Evolutionary conservation across 2,113 vertebrate species (phyloP), one percentile per base, ranked within the genome.

Genomic region (Callopanchax toddi): DNA sequence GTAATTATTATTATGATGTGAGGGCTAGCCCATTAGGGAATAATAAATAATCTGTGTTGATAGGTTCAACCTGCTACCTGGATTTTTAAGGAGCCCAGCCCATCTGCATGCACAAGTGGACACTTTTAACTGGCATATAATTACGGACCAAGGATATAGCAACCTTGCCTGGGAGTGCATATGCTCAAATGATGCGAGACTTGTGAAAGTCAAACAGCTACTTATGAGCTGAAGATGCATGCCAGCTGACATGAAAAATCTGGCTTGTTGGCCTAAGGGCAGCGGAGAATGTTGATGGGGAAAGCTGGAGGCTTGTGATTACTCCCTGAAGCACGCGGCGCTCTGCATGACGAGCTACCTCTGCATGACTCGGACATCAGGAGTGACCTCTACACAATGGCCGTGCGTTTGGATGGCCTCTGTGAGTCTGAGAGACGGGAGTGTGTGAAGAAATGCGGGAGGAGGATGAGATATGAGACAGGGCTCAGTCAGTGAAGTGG

Each of bases 191-290:
- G 89, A 88, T 83, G 82, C 46, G 89, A 89, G 90, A 92, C 88
- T 91, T 90, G 87, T 89, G 92, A 93, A 93, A 93, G 92, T 93
- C 92, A 92, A 93, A 92, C 84, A 89, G 83, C 83, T 91, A 92
- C 91, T 93, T 92, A 88, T 84, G 89, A 89, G 87, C 86, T 86
- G 89, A 87, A 91, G 91, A 89, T 89, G 87, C 83, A 82, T 86
- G 84, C 89, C 88, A 89, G 86, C 85, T 91, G 92, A 93, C 92
- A 84, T 91, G 88, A 91, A 85, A 90, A 93, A 93, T 92, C 91
- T 92, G 92, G 83, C 89, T 81, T 79, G 78, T 82, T 92, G 91
- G 90, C 89, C 89, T 84, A 45, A 88, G 91, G 88, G 84, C 86
- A 89, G 80, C 55, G 18, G 78, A 84, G 86, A 84, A 86, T 86